phyloP scores from a whole-genome alignment of 2,888 invertebrate species.

The Cerceris rybyensis region DNA sequence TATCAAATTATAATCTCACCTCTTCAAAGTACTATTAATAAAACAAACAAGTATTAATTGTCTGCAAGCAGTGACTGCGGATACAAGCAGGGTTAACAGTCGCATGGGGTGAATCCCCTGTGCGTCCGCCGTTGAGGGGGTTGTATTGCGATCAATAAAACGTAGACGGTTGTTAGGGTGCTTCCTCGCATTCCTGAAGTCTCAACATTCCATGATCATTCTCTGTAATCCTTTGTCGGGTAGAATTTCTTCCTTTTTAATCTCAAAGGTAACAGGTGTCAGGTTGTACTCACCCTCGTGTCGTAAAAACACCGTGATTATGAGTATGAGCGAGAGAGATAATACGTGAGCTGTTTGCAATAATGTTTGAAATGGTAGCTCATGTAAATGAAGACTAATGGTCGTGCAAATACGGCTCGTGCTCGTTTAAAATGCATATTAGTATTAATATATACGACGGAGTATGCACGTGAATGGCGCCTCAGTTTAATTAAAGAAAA shows the following conservation, averaged over 20 bases:
- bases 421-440: slow-evolving; percentile 38
- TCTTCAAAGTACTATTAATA: neutral
- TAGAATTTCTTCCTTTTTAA: slow-evolving; percentile 42
- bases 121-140: slow-evolving; percentile 37
- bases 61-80: neutral
- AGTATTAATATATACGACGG: slow-evolving; percentile 46
- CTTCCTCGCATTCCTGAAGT: slow-evolving; percentile 54
- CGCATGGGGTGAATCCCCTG: slow-evolving; percentile 18
- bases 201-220: slow-evolving; percentile 46
- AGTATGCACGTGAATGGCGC: slow-evolving; percentile 20
- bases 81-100: slow-evolving; percentile 11
- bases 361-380: slow-evolving; percentile 1
- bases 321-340: slow-evolving; percentile 8
- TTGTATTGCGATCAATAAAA: slow-evolving; percentile 60
- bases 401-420: slow-evolving; percentile 19
- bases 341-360: slow-evolving; percentile 30
- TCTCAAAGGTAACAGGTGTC: slow-evolving; percentile 61
- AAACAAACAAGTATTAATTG: too few species aligned
- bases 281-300: slow-evolving; percentile 47
- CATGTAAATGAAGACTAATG: slow-evolving; percentile 41
- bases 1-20: neutral
- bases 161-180: slow-evolving; percentile 53
- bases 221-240: slow-evolving; percentile 33
- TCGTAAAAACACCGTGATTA: slow-evolving; percentile 29
- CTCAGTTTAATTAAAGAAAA: slow-evolving; percentile 27